Base-by-base conservation (phyloP, 2,797 vertebrate genomes). In the Pterois miles region DNA sequence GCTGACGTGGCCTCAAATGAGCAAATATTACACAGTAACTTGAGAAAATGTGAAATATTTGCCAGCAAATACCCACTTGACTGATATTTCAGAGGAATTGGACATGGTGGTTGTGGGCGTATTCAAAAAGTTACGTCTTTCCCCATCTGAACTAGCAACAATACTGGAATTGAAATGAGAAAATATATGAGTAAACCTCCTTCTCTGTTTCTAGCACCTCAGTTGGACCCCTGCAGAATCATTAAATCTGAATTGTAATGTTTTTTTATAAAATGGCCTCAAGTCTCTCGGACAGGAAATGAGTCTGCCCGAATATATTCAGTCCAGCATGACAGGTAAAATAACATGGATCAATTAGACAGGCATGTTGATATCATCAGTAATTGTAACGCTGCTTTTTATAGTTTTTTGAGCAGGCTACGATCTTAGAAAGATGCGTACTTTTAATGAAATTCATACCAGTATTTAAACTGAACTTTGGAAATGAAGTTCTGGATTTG, bases 31-130 rank as follows among this genome's bases (percentile, higher is more conserved):
- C 50, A 74, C 23, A 33, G 29, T 25, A 33, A 72, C 12, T 64
- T 59, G 48, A 68, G 29, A 69, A 76, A 80, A 74, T 76, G 87
- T 86, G 83, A 87, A 91, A 82, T 93, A 94, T 94, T 92, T 92
- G 91, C 92, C 91, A 84, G 90, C 91, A 93, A 91, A 92, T 93
- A 93, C 84, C 71, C 88, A 91, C 78, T 73, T 59, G 9, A 83
- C 64, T 74, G 52, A 75, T 34, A 50, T 81, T 22, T 80, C 40
- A 78, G 69, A 56, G 14, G 52, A 73, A 23, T 59, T 60, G 54
- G 52, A 12, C 67, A 66, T 48, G 29, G 33, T 58, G 48, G 27
- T 34, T 6, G 27, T 74, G 66, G 52, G 25, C 20, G 14, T 40
- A 29, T 34, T 31, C 2, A 18, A 31, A 71, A 56, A 12, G 8